Evolutionary conservation across 2,888 invertebrate species (phyloP).

Genomic region (Toxonevra muliebris): DNA sequence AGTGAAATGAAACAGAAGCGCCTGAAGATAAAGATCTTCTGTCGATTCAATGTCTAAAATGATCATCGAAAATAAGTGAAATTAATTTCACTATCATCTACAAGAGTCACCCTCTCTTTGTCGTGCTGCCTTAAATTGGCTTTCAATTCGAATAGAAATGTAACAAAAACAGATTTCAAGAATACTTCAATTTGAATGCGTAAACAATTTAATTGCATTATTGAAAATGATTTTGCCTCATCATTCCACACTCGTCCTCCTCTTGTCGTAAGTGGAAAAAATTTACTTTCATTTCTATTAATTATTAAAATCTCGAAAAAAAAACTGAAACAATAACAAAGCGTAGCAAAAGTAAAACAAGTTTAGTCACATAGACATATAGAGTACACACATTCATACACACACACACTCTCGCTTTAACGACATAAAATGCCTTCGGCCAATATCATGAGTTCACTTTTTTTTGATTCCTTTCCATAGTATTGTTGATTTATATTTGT

Average conservation of each 20-base stretch:
- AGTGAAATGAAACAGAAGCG: too few species aligned
- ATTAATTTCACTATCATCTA: too few species aligned
- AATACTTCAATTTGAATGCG: neutral
- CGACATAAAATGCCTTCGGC: too few species aligned
- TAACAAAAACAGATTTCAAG: neutral
- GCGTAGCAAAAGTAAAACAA: neutral
- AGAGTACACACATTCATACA: neutral
- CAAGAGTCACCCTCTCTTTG: too few species aligned
- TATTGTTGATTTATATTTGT: neutral
- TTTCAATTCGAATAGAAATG: too few species aligned
- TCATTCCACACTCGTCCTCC: too few species aligned
- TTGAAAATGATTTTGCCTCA: neutral
- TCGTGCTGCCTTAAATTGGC: too few species aligned
- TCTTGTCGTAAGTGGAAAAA: neutral
- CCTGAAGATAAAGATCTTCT: too few species aligned
- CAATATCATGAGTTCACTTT: too few species aligned
- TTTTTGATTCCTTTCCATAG: too few species aligned
- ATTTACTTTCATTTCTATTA: neutral
- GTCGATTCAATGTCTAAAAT: too few species aligned
- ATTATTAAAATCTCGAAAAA: neutral
- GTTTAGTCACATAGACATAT: conserved; percentile 1
- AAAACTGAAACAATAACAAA: neutral
- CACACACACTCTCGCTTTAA: neutral
- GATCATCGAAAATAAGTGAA: too few species aligned
- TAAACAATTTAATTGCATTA: conserved; percentile 8